Evolutionary conservation across 2,888 invertebrate species (phyloP), one percentile per base, ranked within the genome.

Genomic region (Ennomos quercinarius): DNA sequence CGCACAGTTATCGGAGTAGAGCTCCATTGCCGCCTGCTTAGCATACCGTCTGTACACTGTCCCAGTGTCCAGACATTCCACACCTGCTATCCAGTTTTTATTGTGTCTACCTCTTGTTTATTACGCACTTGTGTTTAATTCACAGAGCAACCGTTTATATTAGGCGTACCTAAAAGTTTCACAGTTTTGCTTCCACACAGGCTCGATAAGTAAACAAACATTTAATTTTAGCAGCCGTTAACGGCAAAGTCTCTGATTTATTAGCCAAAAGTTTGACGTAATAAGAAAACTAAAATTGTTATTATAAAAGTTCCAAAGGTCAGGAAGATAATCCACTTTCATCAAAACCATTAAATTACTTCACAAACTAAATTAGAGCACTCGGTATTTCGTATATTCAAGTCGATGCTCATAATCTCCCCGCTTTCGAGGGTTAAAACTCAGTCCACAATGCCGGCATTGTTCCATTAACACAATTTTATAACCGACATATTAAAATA

Each of bases 401-500:
- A 74, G 80, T 80, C 81, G 77, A 78, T 76, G 78, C 81, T 80
- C 83, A 78, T 87, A 86, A 86, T 85, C 84, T 78, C 77, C 72
- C 45, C 75, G 77, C 79, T 80, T 71, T 78, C 71, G 77, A 80
- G 83, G 80, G 81, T 80, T 82, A 78, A 83, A 85, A 83, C 83
- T 83, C 81, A 83, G 84, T 83, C 79, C 84, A 74, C 83, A 80
- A 79, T 75, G 78, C 76, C 79, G 79, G 79, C 86, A 82, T 82
- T 83, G 91, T 86, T 81, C 89, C 87, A 91, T 92, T 92, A 92
- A 91, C 92, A 91, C 91, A 91, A 89, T 92, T 92, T 92, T 89
- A 92, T 86, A 86, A 81, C 87, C 86, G 81, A 91, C 91, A 91
- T 92, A 92, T 92, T 92, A 91, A 93, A 93, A 93, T 93, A 93